Percentiles rank a stretch among this genome's conserved stretches.
Evolutionary conservation across 2,888 invertebrate genomes (phyloP).

Genomic region (Bombylius major): DNA sequence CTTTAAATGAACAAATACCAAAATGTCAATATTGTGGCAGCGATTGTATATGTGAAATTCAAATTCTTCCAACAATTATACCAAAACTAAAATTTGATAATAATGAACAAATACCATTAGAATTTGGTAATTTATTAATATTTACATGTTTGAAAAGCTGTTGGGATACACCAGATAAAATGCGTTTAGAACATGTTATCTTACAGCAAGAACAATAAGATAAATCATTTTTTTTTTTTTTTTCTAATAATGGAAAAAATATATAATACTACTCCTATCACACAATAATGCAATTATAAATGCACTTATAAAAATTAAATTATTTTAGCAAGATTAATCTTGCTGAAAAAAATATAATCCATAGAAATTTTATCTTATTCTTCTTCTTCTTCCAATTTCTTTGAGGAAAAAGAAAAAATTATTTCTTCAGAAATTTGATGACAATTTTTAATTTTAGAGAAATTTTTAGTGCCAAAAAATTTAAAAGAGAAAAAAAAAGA

Average conservation of each 20-base stretch:
- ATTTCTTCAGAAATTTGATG: too few relatives aligned
- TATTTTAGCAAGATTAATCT: too few relatives aligned
- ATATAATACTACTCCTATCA: too few relatives aligned
- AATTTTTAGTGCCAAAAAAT: too few relatives aligned
- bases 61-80: constrained; percentile 69
- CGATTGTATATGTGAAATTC: constrained; percentile 65
- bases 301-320: too few relatives aligned
- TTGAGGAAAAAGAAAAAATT: too few relatives aligned
- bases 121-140: constrained; percentile 76
- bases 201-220: constrained; percentile 57
- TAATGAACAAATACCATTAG: constrained; percentile 46
- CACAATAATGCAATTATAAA: too few relatives aligned
- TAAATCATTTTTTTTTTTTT: not conserved
- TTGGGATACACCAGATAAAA: constrained; percentile 58
- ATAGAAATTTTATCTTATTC: too few relatives aligned
- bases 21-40: constrained; percentile 59
- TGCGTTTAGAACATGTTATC: constrained; percentile 56
- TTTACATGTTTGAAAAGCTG: constrained; percentile 77
- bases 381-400: too few relatives aligned
- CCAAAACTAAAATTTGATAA: constrained; percentile 50
- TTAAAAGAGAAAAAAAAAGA: too few relatives aligned
- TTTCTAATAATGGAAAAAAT: not conserved
- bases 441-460: too few relatives aligned
- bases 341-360: too few relatives aligned
- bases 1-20: constrained; percentile 41